Evolutionary conservation across 2,113 vertebrate genomes (phyloP), one percentile per base, ranked within the genome.

Genomic region (Alethe diademata): DNA sequence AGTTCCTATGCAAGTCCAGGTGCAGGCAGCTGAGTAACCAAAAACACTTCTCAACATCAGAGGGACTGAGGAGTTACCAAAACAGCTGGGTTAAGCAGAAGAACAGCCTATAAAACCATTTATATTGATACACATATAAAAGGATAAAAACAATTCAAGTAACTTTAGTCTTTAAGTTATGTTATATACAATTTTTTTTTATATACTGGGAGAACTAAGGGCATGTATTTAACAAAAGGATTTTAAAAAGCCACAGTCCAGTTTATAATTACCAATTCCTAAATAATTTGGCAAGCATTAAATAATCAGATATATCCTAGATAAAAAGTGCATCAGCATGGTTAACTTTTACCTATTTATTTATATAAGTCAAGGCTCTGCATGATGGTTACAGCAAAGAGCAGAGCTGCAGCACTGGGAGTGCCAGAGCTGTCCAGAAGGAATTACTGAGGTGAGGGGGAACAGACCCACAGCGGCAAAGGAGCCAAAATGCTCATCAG

Each of bases 71-170:
- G 2, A 73, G 79, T 96, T 88, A 96, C 24, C 78, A 94, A 93
- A 95, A 95, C 91, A 92, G 78, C 78, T 82, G 78, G 48, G 73
- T 96, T 94, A 97, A 93, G 86, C 95, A 85, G 73, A 88, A 72
- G 38, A 94, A 91, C 66, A 65, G 91, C 81, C 96, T 88, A 88
- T 53, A 94, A 96, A 96, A 86, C 95, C 81, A 94, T 93, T 94
- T 86, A 47, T 88, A 92, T 82, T 97, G 81, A 95, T 88, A 84
- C 84, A 93, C 56, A 87, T 92, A 94, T 57, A 79, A 95, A 96
- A 97, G 88, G 72, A 95, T 96, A 97, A 91, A 97, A 97, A 86
- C 98, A 96, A 95, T 96, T 93, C 97, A 98, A 96, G 97, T 97
- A 96, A 92, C 92, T 97, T 97, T 81, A 94, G 95, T 76, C 94